Base-by-base conservation (phyloP, 2,888 invertebrate species). In the Tanypteryx hageni region DNA sequence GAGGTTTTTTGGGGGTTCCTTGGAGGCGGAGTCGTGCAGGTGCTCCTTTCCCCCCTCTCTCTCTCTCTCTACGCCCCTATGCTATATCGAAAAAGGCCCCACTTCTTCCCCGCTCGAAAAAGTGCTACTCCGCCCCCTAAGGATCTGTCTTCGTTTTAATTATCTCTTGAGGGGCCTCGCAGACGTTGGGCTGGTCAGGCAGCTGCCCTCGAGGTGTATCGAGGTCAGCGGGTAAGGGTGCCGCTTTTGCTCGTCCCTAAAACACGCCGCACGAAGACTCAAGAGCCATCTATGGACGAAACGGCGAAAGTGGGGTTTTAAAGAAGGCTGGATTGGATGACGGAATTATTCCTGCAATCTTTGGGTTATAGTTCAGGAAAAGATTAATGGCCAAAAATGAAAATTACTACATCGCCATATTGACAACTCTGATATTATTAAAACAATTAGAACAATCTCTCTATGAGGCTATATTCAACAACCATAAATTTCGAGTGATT, bases 211-310 rank as follows among this genome's bases (percentile, higher is more conserved):
- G n/a, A 44, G 89, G 31, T 64, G 86, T 61, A 86, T 86, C 27
- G 86, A 61, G 86, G 86, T 86, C 86, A 86, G 86, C 86, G 16
- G 89, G 89, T 86, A 89, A 76, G 44, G 89, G 89, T 89, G 44
- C 89, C 44, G 68, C 68, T n/a, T 68, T n/a, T 31, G 16, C 58
- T 58, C 59, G 61, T 64, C 31, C 16, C 27, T 44, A 16, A 11
- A 68, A 7, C 31, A 44, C 64, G 16, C 44, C 14, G 56, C 7
- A 13, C 18, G 58, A 44, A 44, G 89, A 61, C 18, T 18, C 89
- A 64, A 89, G 89, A 44, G 89, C 89, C 89, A 89, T 89, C 89
- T 89, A n/a, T 76, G 18, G 76, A 22, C 8, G 76, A 27, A 76
- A 76, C 13, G 27, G 27, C 10, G 76, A 27, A 27, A 76, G 13